Conservation (phyloP, 2,888 invertebrate species). For the Pseudococcus longispinus region DNA sequence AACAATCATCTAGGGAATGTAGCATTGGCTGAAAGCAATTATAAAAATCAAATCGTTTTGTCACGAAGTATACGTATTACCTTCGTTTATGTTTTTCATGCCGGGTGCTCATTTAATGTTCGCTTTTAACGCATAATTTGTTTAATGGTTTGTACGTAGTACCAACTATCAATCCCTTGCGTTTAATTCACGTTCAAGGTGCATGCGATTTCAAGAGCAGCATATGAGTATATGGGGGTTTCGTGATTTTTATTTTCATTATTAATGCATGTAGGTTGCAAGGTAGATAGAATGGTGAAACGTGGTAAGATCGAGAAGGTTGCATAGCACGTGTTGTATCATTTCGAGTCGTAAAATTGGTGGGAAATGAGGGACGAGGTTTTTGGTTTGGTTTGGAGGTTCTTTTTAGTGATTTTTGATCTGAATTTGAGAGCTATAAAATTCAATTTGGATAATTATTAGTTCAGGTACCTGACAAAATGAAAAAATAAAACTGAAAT, state of each 20-base stretch:
- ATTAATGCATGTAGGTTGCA: neutral
- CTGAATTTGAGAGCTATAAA: no score
- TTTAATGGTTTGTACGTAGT: neutral
- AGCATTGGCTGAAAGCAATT: neutral
- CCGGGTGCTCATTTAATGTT: neutral
- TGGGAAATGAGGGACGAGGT: no score
- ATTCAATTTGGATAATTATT: no score
- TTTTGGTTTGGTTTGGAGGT: no score
- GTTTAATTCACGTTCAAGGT: conserved; percentile 27
- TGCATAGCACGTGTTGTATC: no score
- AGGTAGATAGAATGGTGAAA: neutral
- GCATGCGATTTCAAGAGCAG: neutral
- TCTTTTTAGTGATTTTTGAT: no score
- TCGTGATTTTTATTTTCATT: neutral
- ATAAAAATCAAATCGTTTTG: neutral
- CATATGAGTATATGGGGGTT: neutral
- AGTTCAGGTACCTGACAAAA: no score
- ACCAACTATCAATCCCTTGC: neutral
- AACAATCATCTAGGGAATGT: neutral
- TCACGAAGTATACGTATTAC: neutral
- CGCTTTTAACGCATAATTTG: conserved; percentile 7
- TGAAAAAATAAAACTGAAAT: no score
- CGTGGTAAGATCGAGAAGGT: neutral
- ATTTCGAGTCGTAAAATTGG: no score
- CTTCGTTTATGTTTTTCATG: neutral